Evolutionary conservation across 2,888 invertebrate species (phyloP).

Genomic region (Gerris lacustris): DNA sequence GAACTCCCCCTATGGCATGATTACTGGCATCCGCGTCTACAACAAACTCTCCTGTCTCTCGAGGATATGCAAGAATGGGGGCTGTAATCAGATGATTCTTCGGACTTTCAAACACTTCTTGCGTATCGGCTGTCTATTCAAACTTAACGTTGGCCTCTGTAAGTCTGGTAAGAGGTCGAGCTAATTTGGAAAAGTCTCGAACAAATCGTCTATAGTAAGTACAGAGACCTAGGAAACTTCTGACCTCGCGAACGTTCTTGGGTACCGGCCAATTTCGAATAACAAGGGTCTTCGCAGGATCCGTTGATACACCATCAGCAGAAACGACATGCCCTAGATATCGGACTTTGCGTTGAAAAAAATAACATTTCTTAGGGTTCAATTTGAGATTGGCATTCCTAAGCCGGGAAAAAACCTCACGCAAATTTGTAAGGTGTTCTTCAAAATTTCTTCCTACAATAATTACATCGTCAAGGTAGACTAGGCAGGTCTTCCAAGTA

Average conservation of each 20-base stretch:
- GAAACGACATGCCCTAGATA: slow-evolving; percentile 26
- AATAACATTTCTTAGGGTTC: slow-evolving; percentile 23
- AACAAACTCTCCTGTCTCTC: background rate
- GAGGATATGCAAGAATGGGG: background rate
- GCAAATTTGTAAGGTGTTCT: slow-evolving; percentile 18
- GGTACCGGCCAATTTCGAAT: slow-evolving; percentile 27
- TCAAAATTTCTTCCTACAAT: background rate
- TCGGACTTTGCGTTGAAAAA: slow-evolving; percentile 15
- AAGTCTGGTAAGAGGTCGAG: background rate
- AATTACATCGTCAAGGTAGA: background rate
- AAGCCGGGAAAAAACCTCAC: slow-evolving; percentile 25
- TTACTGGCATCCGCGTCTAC: slow-evolving; percentile 10
- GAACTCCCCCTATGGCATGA: background rate
- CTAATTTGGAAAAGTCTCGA: background rate
- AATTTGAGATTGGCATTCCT: slow-evolving; percentile 26
- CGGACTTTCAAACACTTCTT: background rate
- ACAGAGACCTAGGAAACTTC: slow-evolving; percentile 30
- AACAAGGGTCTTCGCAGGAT: slow-evolving; percentile 25
- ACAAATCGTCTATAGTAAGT: slow-evolving; percentile 29
- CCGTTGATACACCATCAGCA: slow-evolving; percentile 23
- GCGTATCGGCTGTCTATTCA: slow-evolving; percentile 1
- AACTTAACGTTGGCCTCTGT: slow-evolving; percentile 8
- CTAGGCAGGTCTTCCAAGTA: background rate
- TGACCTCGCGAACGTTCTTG: slow-evolving; percentile 20
- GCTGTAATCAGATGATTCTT: background rate